A percentile compares a stretch with the other conserved stretches of the same genome.
Conservation (phyloP, 2,113 vertebrate species). For the Sylvia atricapilla region DNA sequence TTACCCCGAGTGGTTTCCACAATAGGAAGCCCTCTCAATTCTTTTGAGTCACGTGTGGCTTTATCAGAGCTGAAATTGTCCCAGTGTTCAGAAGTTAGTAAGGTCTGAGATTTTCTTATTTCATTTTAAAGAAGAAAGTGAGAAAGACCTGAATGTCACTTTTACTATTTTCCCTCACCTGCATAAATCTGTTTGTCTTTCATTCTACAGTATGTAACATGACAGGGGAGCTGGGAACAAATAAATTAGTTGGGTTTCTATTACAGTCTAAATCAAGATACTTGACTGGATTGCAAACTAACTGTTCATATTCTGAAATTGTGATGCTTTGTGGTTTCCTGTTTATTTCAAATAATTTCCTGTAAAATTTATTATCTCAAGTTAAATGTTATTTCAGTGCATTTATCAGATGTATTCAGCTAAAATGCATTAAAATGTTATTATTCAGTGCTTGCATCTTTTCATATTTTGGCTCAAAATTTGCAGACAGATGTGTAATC, state of each 20-base stretch:
- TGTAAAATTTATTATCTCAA: neutral
- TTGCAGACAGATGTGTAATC: neutral
- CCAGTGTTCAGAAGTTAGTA: neutral
- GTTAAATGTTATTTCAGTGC: neutral
- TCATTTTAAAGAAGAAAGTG: neutral
- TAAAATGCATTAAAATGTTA: neutral
- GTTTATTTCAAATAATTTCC: neutral
- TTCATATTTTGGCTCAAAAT: neutral
- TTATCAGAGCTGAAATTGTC: neutral
- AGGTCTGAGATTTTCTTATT: neutral
- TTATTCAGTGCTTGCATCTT: neutral
- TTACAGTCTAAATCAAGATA: neutral
- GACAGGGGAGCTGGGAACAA: neutral
- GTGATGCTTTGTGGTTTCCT: neutral
- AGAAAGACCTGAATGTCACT: neutral
- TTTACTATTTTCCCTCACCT: neutral
- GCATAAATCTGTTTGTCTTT: neutral
- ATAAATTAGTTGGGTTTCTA: neutral
- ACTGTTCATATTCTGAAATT: neutral
- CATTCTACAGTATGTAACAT: neutral
- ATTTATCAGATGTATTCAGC: neutral
- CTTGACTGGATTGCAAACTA: neutral
- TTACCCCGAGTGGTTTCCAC: neutral
- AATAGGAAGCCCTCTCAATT: neutral
- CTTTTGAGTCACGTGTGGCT: neutral